Percentiles rank a stretch among this genome's conserved stretches.
phyloP scores from a whole-genome alignment of 2,113 vertebrate genomes.

The Suricata suricatta region DNA sequence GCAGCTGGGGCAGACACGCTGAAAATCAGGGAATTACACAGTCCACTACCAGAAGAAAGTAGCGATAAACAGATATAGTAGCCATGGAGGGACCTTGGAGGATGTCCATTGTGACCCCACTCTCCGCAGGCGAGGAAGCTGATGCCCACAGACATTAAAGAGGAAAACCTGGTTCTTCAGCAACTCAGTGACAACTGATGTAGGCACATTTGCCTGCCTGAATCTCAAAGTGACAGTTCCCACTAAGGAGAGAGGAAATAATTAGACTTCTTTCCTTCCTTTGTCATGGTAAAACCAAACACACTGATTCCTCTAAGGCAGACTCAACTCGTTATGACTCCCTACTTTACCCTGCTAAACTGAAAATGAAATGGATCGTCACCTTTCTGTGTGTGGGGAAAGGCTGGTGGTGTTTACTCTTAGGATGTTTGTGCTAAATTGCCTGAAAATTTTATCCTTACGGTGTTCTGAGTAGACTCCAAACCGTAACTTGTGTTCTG shows the following conservation, averaged over 20 bases:
- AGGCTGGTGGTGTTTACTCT: not conserved
- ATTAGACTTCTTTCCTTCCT: not conserved
- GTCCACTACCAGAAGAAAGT: rapidly evolving
- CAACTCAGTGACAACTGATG: not conserved
- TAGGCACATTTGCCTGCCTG: not conserved
- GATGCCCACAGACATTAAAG: not conserved
- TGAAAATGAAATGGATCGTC: not conserved
- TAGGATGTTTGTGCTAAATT: not conserved
- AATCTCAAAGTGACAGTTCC: not conserved
- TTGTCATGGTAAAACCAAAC: not conserved
- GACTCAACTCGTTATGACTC: not conserved
- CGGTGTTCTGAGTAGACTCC: not conserved
- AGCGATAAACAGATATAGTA: not conserved
- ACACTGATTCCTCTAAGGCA: not conserved
- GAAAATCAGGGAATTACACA: not conserved
- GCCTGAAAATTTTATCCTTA: not conserved
- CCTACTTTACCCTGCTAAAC: not conserved
- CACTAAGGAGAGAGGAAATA: not conserved
- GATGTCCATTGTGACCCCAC: not conserved
- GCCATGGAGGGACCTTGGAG: not conserved
- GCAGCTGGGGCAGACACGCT: not conserved
- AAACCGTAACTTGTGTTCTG: not conserved
- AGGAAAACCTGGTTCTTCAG: not conserved
- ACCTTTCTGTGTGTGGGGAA: not conserved
- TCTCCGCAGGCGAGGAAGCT: not conserved